Percentiles rank a stretch among this genome's conserved stretches.
Evolutionary conservation across 2,797 vertebrate species (phyloP).

Genomic region (Paratrypauchen microcephalus): DNA sequence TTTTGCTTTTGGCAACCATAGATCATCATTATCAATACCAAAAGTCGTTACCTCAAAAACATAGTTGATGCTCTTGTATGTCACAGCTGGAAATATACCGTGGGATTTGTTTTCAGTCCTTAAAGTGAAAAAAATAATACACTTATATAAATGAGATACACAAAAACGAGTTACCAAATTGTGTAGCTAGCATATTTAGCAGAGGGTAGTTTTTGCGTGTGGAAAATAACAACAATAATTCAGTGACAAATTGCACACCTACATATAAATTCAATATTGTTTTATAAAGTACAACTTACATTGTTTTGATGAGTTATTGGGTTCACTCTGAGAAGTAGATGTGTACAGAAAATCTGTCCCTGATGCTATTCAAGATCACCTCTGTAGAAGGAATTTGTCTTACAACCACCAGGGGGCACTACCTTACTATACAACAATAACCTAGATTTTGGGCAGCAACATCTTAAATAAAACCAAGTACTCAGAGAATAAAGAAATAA

Average conservation of each 20-base stretch:
- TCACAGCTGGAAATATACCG: constrained; percentile 55
- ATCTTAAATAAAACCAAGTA: neutral
- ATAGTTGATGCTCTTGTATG: constrained; percentile 74
- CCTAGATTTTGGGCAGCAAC: too few species aligned
- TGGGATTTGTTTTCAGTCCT: constrained; percentile 43
- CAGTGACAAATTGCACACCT: neutral
- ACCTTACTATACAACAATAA: constrained; percentile 1
- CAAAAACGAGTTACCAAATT: neutral
- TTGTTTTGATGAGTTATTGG: neutral
- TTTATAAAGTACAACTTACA: neutral
- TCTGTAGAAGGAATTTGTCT: neutral
- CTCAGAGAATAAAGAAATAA: neutral
- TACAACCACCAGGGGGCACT: constrained; percentile 28
- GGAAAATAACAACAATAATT: neutral
- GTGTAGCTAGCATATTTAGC: neutral
- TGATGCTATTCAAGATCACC: neutral
- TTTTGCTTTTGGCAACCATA: neutral
- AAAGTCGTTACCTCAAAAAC: constrained; percentile 69
- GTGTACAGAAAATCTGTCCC: too few species aligned
- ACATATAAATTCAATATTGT: neutral
- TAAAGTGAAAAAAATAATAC: neutral
- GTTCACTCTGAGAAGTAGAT: too few species aligned
- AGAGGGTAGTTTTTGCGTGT: neutral
- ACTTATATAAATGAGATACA: neutral
- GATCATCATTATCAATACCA: neutral